These are phyloP conservation scores for Apostichopus leukothele DNA, from an alignment of 53 echinoderm and acorn worm species.

Conservation along the genomic window DNA sequence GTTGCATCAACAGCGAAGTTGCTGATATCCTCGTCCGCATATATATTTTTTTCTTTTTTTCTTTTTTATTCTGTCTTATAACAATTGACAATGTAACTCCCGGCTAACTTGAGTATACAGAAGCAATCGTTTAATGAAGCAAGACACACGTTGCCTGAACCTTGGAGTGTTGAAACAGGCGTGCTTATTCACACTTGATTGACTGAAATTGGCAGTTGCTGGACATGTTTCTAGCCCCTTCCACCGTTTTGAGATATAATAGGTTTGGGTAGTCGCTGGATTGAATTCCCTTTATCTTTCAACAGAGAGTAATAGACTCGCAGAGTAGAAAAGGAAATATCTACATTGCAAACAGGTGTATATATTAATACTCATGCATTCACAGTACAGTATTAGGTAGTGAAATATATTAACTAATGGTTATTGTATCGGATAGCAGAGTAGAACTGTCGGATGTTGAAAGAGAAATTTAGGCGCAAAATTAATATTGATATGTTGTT, in stretches of 20 bases:
- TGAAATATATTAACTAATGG: too few species aligned
- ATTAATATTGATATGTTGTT: too few species aligned
- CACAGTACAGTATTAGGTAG: too few species aligned
- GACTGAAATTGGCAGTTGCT: conserved; percentile 41
- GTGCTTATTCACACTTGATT: background rate
- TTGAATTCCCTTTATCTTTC: background rate
- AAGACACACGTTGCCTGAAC: background rate
- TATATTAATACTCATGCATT: too few species aligned
- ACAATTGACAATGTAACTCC: background rate
- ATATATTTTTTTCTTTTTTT: background rate
- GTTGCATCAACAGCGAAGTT: background rate
- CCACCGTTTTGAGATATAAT: background rate
- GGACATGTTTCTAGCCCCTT: conserved; percentile 15
- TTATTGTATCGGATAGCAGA: too few species aligned
- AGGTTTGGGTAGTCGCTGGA: background rate
- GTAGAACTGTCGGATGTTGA: too few species aligned
- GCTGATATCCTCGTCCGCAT: background rate
- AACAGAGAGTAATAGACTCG: background rate
- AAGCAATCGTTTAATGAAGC: background rate
- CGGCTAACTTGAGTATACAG: background rate
- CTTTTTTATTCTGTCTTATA: background rate
- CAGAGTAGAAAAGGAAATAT: background rate
- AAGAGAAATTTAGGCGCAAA: too few species aligned
- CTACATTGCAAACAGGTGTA: background rate
- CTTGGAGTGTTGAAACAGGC: conserved; percentile 34